Evolutionary conservation across 2,888 invertebrate genomes (phyloP), one percentile per base, ranked within the genome.

Genomic region (Drosophila percnosoma): DNA sequence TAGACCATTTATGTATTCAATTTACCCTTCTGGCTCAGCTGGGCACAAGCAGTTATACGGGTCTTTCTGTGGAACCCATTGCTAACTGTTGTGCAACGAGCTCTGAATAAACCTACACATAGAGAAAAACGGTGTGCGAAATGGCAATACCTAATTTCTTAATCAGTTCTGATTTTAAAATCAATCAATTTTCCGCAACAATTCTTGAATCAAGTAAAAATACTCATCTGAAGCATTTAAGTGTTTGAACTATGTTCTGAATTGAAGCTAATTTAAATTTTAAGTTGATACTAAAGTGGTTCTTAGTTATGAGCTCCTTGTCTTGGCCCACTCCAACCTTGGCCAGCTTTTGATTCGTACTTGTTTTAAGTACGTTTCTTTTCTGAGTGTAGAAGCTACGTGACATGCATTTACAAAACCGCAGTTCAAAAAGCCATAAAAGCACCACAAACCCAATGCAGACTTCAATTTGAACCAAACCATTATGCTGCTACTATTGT

Each of bases 401-500:
- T 71, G 80, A 51, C 40, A 11, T 1, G 49, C 60, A 34, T 80
- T 10, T 5, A 6, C 10, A 57, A 48, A 71, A 7, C 10, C 4
- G 24, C 29, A 1, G 0, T 24, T 10, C 2, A 18, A 24, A 29
- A 52, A 3, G 15, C 18, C 48, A 72, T 80, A 78, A 78, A 80
- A 80, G 62, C 42, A 51, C 55, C 64, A 49, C 45, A 42, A 34
- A 60, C 21, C 27, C 45, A 21, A 60, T 13, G 33, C 58, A 86
- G 58, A 83, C 31, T 2, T 15, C 21, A 10, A 7, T 21, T 36
- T 8, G 18, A 38, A 6, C 21, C 15, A 31, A 33, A 15, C 15
- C 52, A 73, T 29, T 40, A 82, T 83, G 83, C 55, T 67, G 45
- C 18, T 59, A 4, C 15, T 53, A 29, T 40, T 83, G n/a, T n/a